Base-by-base conservation (phyloP, 2,888 invertebrate genomes). In the Pandemis corylana region DNA sequence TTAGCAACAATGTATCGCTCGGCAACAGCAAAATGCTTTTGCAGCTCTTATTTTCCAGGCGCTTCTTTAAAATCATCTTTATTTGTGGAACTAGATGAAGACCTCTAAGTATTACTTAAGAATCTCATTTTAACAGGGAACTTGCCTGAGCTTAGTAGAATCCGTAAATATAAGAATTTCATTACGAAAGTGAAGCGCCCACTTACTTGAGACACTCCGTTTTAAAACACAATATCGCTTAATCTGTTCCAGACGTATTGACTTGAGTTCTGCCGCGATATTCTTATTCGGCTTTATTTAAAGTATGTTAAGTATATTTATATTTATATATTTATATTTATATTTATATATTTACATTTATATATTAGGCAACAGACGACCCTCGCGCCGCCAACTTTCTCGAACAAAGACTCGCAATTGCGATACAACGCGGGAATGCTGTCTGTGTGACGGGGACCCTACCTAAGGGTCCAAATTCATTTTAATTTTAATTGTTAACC, bases 161-260 rank as follows among this genome's bases (percentile, higher is more conserved):
- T 44, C 72, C 65, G 61, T 74, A 74, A 74, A 65, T 70, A 69
- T 73, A 74, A 74, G 66, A 70, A 74, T 74, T 74, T 74, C 69
- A 74, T 74, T 74, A 74, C 65, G 44, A 61, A 51, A 69, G 68
- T 73, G 68, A 72, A 74, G 69, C 12, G 51, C 69, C 6, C 15
- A 61, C 51, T 69, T 70, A 69, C 70, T 66, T 51, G 74, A 61
- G 65, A 61, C 68, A 65, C 68, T 59, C 59, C 46, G 49, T 73
- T 67, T 72, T 53, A 70, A 72, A 74, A 70, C 65, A 42, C 69
- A 56, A 74, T 36, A 51, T 44, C 56, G 56, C 59, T 49, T 56
- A 64, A 64, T 66, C 61, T 51, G 61, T 46, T 46, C 12, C 10
- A 46, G 46, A 46, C 5, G 12, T 46, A 12, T 46, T 46, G 46